Evolutionary conservation across 30 jellyfish, hydroid and myxozoan genomes (phyloP).

Genomic region (Cassiopea xamachana): DNA sequence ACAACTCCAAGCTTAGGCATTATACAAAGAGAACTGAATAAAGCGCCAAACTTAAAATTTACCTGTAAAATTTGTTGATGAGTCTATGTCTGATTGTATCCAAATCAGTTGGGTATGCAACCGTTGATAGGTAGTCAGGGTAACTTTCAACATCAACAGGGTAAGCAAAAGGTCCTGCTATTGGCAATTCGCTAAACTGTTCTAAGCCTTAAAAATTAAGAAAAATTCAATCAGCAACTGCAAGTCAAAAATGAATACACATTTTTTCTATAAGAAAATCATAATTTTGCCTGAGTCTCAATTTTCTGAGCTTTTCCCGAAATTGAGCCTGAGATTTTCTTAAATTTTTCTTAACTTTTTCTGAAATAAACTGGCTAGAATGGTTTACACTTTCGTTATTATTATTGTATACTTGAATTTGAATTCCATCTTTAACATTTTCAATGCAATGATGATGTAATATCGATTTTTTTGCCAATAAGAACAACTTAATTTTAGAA

Average conservation of each 20-base stretch:
- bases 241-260: neutral
- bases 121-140: constrained; percentile 82
- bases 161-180: constrained; percentile 85
- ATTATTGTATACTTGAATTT: too few species aligned
- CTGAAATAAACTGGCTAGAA: too few species aligned
- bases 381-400: too few species aligned
- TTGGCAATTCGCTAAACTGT: constrained; percentile 75
- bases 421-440: too few species aligned
- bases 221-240: neutral
- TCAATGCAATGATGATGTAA: too few species aligned
- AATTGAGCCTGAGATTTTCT: too few species aligned
- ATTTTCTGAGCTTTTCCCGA: too few species aligned
- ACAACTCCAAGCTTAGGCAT: too few species aligned
- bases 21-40: too few species aligned
- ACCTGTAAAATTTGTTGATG: constrained; percentile 85
- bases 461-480: too few species aligned
- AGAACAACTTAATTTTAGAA: too few species aligned
- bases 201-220: constrained; percentile 55
- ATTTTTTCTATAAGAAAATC: neutral
- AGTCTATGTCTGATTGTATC: constrained; percentile 80
- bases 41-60: neutral
- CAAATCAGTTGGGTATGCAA: constrained; percentile 92
- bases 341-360: too few species aligned
- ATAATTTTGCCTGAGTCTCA: neutral
- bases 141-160: constrained; percentile 94